Evolutionary conservation across 2,113 vertebrate species (phyloP), one percentile per base, ranked within the genome.

Genomic region (Burhinus bistriatus): DNA sequence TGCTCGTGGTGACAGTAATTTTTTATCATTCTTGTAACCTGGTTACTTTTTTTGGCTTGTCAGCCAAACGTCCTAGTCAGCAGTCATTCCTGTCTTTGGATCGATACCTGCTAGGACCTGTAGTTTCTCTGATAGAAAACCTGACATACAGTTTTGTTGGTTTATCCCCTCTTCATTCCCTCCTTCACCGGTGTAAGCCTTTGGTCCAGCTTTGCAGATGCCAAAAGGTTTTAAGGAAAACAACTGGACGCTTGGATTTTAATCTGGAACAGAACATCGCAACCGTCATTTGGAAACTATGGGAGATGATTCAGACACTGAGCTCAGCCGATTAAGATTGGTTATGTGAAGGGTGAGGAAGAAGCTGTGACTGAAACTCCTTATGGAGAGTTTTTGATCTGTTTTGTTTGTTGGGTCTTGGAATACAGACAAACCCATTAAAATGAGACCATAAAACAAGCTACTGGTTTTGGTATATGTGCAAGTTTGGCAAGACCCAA

Each of bases 361-460:
- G 51, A 34, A 76, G 40, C 57, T 61, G 45, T 45, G 81, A n/a
- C 32, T 44, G 54, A 69, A 86, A 77, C 23, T 32, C 9, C 36
- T 54, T 22, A 9, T 27, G 40, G 47, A 64, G 13, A 7, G 10
- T 0, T 23, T 94, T 93, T 72, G 70, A 82, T 92, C 52, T 71
- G 36, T 82, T 94, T 92, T 83, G 49, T 95, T 97, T 90, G 45
- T 65, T 78, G 52, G 42, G 79, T 49, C 51, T 86, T 91, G 80
- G 76, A 88, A 47, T 69, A 40, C 71, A 87, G 61, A 84, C 68
- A 85, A 91, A 76, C 59, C 79, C 83, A 75, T 95, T 95, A 90
- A 70, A 94, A 96, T 18, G 29, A 89, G 69, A 51, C 61, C 59
- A 34, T 95, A 96, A 95, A 97, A 64, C 72, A 82, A 92, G n/a